Conservation (phyloP, 2,113 vertebrate genomes). For the Pedetes capensis region DNA sequence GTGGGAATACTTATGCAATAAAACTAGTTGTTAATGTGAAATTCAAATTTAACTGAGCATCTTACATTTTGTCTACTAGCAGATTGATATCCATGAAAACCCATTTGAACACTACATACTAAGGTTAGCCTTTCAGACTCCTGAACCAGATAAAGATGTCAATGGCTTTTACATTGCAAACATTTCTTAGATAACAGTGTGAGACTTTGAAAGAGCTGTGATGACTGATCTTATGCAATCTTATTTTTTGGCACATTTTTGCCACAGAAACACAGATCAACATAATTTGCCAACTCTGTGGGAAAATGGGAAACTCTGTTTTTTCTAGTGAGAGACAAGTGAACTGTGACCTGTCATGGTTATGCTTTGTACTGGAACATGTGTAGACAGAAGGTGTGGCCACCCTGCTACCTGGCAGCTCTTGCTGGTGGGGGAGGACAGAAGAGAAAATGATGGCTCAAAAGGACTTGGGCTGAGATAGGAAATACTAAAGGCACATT, state of each 20-base stretch:
- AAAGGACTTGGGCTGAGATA: neutral
- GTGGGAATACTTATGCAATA: neutral
- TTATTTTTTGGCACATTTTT: constrained; percentile 51
- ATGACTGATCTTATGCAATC: constrained; percentile 39
- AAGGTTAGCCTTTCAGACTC: neutral
- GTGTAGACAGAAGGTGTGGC: too few species aligned
- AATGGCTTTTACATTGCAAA: constrained; percentile 2
- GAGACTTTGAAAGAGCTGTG: constrained; percentile 12
- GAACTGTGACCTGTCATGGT: constrained; percentile 22
- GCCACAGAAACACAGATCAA: constrained; percentile 44
- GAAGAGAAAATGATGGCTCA: neutral
- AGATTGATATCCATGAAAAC: neutral
- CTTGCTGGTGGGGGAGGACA: neutral
- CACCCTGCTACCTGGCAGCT: too few species aligned
- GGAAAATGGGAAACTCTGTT: constrained; percentile 47
- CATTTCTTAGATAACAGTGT: constrained; percentile 20
- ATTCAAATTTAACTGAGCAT: neutral
- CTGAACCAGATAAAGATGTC: neutral
- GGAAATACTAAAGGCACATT: neutral
- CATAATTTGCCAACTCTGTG: constrained; percentile 57
- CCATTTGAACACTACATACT: neutral
- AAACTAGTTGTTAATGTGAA: neutral
- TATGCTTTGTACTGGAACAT: neutral
- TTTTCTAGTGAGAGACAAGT: constrained; percentile 34
- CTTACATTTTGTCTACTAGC: neutral